Evolutionary conservation across 2,888 invertebrate genomes (phyloP), one percentile per base, ranked within the genome.

Genomic region (Pterostichus niger): DNA sequence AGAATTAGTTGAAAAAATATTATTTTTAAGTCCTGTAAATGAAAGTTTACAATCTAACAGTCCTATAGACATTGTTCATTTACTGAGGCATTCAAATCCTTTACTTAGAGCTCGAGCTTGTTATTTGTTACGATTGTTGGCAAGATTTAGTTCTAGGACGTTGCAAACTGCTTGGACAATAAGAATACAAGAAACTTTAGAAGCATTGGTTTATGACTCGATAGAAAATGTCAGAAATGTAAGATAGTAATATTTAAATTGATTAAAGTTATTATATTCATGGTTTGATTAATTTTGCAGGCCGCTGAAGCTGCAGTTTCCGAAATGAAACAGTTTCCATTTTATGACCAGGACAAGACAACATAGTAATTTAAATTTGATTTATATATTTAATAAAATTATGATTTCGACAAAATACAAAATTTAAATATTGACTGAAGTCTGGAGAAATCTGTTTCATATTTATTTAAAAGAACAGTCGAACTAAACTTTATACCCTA

Each of bases 1-100:
- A 0, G 94, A 94, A 83, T 91, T 96, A 0, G 94, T 96, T 0
- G 95, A 95, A 87, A 93, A 93, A 86, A 93, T 96, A 84, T 90
- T 96, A 5, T 91, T 94, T 83, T 92, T 92, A n/a, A 88, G 88
- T 84, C 84, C 86, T 31, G 85, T 84, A 40, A 85, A 86, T 84
- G 84, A 84, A 78, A 84, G 75, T 52, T 64, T 64, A 40, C 83
- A 85, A n/a, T 82, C 82, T 24, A 83, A 85, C 15, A 86, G 89
- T 3, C 90, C 90, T 82, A 85, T 92, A 10, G 91, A 93, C 86
- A 91, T 95, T 84, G 88, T 92, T 52, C 88, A 88, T 40, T 90
- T 95, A 76, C 88, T 95, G 82, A 91, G 92, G 85, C 92, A 93
- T 86, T 91, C 92, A 0, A 92, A 92, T 86, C 91, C 92, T 82